Evolutionary conservation across 1,140 invertebrate species (phyloP), one percentile per base, ranked within the genome.

Genomic region (Sesamia nonagrioides): DNA sequence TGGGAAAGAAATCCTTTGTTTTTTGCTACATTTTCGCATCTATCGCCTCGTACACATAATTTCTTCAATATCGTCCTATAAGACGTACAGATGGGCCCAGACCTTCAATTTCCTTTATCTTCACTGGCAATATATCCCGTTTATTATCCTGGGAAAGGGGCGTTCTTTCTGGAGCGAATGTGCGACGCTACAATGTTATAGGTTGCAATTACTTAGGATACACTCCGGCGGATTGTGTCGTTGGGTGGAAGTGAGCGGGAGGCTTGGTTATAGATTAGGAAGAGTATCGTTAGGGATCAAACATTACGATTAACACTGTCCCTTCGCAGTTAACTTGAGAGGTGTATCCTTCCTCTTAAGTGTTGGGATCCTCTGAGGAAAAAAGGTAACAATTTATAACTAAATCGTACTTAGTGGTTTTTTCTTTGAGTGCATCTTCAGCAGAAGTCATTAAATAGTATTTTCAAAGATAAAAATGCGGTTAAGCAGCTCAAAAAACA

Each of bases 61-160:
- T 35, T 33, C 27, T 27, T 35, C 56, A 60, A 60, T 60, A 60
- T 15, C 13, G 15, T 13, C 61, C 2, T 42, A 42, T 18, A 21
- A 66, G 8, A 63, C 35, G n/a, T 63, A 66, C 9, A 42, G 35
- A 63, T 42, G 42, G 61, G 61, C 61, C 6, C 3, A 17, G n/a
- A 40, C 60, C 60, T 66, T 66, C 61, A 37, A 66, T 40, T 42
- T 66, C 42, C 61, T 66, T 66, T 66, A 66, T 66, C 61, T 66
- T 21, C 27, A 42, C 61, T 9, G 17, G 37, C 61, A 40, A 66
- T 66, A 42, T 66, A 66, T 66, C 61, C 61, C 17, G 37, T 66
- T 66, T 66, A 66, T 66, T 66, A 66, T 66, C 61, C 61, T 66
- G 18, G 61, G 37, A 66, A 66, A 18, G 61, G 54, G 8, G 56